A percentile compares a stretch with the other conserved stretches of the same genome.
Conservation (phyloP, 2,888 invertebrate species). For the Eristalis tenax region DNA sequence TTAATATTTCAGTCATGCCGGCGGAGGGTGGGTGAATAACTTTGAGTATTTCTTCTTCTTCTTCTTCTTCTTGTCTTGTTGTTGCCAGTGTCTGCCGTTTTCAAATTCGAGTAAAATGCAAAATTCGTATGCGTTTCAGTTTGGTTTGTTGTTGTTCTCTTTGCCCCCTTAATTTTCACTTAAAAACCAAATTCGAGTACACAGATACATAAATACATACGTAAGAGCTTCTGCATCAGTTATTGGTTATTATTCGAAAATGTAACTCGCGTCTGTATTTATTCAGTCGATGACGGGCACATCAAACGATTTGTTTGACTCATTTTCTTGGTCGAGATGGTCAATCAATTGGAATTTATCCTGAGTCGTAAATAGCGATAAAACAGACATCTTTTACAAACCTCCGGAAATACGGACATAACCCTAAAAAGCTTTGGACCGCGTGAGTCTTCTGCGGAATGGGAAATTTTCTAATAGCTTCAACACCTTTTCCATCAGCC, state of each 20-base stretch:
- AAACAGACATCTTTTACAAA: too few species aligned
- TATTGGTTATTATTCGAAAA: background rate
- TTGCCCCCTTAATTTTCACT: background rate
- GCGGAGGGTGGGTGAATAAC: constrained; percentile 26
- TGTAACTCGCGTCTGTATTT: background rate
- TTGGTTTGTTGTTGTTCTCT: background rate
- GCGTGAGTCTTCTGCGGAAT: too few species aligned
- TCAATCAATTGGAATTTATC: too few species aligned
- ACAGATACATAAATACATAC: background rate
- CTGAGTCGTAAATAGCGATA: too few species aligned
- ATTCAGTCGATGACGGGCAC: background rate
- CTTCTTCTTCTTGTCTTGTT: background rate
- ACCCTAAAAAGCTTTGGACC: too few species aligned
- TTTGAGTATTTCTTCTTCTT: background rate
- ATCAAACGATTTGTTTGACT: background rate
- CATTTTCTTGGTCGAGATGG: too few species aligned
- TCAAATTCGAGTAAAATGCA: constrained; percentile 8
- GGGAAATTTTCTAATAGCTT: too few species aligned
- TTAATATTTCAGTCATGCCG: constrained; percentile 39
- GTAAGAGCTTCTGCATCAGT: background rate
- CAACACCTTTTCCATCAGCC: too few species aligned
- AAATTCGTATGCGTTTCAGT: constrained; percentile 27
- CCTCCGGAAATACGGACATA: too few species aligned
- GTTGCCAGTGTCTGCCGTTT: background rate
- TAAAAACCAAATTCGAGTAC: background rate